These are phyloP conservation scores for Liodrosophila aerea DNA, from an alignment of 2,888 invertebrate genomes.

Conservation along the genomic window DNA sequence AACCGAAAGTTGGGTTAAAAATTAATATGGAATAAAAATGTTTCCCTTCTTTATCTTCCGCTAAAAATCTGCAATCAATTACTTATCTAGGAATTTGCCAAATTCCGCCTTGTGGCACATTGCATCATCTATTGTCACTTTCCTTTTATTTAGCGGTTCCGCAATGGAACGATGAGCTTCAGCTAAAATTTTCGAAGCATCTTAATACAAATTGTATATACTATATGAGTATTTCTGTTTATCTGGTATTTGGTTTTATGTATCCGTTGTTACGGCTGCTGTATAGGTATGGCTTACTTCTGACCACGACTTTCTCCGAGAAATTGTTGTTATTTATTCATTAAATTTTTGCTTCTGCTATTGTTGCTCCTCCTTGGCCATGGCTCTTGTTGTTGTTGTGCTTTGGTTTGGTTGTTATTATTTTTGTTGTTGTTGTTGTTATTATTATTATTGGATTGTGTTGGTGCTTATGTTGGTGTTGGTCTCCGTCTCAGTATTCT, in stretches of 20 bases:
- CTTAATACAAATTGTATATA: conserved; percentile 40
- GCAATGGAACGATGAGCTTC: conserved; percentile 21
- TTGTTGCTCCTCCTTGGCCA: conserved; percentile 49
- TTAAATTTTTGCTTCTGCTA: conserved; percentile 71
- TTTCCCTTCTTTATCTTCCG: no score
- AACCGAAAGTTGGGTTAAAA: no score
- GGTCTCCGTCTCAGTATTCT: no score
- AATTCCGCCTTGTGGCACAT: conserved; percentile 16
- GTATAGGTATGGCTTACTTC: conserved; percentile 59
- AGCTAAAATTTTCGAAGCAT: conserved; percentile 22
- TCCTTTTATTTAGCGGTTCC: conserved; percentile 26
- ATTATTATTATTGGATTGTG: conserved; percentile 39
- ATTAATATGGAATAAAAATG: no score
- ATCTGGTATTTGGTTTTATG: conserved; percentile 40
- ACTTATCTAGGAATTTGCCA: conserved; percentile 1
- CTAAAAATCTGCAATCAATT: not conserved
- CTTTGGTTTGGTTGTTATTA: conserved; percentile 41
- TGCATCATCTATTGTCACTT: conserved; percentile 64
- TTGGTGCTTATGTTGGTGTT: conserved; percentile 44
- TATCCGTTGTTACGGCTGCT: conserved; percentile 53
- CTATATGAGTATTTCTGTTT: conserved; percentile 30
- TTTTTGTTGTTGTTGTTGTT: conserved; percentile 25
- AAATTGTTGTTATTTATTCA: conserved; percentile 73
- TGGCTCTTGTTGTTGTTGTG: conserved; percentile 25
- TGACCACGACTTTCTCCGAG: conserved; percentile 70